Evolutionary conservation across 1,140 invertebrate species (phyloP).

Genomic region (Heliconius congener): DNA sequence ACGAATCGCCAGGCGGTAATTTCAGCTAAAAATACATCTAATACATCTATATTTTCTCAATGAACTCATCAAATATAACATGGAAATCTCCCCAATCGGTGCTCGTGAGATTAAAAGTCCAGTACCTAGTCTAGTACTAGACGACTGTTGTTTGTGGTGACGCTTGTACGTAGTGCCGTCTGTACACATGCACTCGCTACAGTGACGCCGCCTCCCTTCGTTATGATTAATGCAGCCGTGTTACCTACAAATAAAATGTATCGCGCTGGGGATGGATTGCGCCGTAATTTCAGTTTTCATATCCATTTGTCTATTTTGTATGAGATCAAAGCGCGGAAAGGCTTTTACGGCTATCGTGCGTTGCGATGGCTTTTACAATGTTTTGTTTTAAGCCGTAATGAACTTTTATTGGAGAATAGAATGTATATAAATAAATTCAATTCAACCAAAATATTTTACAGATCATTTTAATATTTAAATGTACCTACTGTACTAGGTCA

Average conservation of each 20-base stretch:
- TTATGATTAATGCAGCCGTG: slow-evolving; percentile 61
- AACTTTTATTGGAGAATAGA: slow-evolving; percentile 17
- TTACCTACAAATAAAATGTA: slow-evolving; percentile 57
- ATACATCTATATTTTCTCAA: slow-evolving; percentile 24
- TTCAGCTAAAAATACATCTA: slow-evolving; percentile 21
- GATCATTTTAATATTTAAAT: neutral
- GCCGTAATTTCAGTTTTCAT: slow-evolving; percentile 56
- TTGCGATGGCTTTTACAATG: slow-evolving; percentile 28
- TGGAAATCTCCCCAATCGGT: slow-evolving; percentile 44
- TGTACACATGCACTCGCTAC: slow-evolving; percentile 54
- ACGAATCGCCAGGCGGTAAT: slow-evolving; percentile 34
- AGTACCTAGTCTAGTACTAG: slow-evolving; percentile 5
- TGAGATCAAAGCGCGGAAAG: slow-evolving; percentile 54
- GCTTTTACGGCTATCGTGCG: slow-evolving; percentile 42
- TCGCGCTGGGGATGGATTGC: slow-evolving; percentile 50
- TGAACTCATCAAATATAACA: slow-evolving; percentile 34
- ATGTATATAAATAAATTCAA: slow-evolving; percentile 3
- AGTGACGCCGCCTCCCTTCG: slow-evolving; percentile 48
- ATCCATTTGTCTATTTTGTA: slow-evolving; percentile 63
- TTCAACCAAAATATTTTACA: slow-evolving; percentile 2
- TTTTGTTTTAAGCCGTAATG: slow-evolving; percentile 18
- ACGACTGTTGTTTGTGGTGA: slow-evolving; percentile 56
- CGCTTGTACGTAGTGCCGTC: slow-evolving; percentile 21
- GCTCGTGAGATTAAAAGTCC: slow-evolving; percentile 65
- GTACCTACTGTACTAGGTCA: neutral